phyloP scores from a whole-genome alignment of 2,888 invertebrate species.

The Polyommatus iphigenia region DNA sequence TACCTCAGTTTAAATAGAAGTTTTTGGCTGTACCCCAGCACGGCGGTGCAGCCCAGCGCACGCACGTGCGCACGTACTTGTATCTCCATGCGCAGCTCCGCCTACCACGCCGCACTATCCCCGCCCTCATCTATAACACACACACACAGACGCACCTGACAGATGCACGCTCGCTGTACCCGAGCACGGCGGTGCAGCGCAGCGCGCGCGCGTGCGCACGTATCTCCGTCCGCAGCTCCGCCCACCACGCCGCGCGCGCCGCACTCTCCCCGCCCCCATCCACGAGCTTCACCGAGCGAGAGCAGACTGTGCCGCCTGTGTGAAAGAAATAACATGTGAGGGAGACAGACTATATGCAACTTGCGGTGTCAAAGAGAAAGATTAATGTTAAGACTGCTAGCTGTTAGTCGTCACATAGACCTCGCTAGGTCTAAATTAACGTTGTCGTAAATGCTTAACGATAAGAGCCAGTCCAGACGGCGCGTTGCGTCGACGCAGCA shows the following conservation, averaged over 20 bases:
- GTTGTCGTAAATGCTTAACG: too few relatives aligned
- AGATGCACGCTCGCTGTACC: slow-evolving; percentile 90
- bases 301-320: slow-evolving; percentile 70
- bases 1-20: too few relatives aligned
- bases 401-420: too few relatives aligned
- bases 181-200: slow-evolving; percentile 96
- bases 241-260: slow-evolving; percentile 97
- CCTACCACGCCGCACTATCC: slow-evolving; percentile 90
- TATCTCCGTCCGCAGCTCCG: slow-evolving; percentile 96
- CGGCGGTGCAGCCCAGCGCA: slow-evolving; percentile 82
- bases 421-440: too few relatives aligned
- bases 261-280: slow-evolving; percentile 94
- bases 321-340: neutral
- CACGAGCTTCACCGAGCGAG: slow-evolving; percentile 66
- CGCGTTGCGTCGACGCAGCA: too few relatives aligned
- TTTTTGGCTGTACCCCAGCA: too few relatives aligned
- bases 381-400: too few relatives aligned
- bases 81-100: slow-evolving; percentile 77
- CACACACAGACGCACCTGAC: slow-evolving; percentile 89
- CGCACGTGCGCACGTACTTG: slow-evolving; percentile 92
- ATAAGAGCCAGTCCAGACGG: too few relatives aligned
- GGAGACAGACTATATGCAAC: too few relatives aligned
- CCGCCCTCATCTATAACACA: slow-evolving; percentile 82
- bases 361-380: too few relatives aligned
- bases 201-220: slow-evolving; percentile 95